These are phyloP conservation scores for Vireo altiloquus DNA, from an alignment of 2,113 vertebrate genomes.

Conservation along the genomic window DNA sequence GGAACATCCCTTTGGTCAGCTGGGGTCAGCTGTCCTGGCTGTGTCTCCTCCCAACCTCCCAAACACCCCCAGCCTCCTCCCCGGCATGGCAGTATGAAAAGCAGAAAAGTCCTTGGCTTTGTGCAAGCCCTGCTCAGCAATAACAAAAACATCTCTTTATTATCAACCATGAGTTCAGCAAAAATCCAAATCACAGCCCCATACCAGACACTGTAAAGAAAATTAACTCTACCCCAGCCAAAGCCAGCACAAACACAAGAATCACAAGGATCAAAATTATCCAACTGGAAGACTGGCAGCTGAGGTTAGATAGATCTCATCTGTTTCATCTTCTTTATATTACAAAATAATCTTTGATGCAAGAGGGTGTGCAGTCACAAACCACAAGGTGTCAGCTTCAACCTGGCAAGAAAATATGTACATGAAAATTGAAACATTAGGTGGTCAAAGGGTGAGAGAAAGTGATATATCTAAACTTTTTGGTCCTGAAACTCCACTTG, in stretches of 20 bases:
- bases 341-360: neutral
- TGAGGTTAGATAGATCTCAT: neutral
- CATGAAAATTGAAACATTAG: neutral
- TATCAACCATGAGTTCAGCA: neutral
- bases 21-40: neutral
- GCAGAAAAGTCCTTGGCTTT: neutral
- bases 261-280: neutral
- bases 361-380: neutral
- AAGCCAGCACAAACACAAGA: neutral
- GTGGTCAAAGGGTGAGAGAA: neutral
- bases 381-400: neutral
- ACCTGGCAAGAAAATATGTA: neutral
- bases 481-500: neutral
- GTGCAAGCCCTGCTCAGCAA: neutral
- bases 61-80: rapidly evolving
- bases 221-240: neutral
- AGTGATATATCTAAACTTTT: neutral
- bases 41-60: neutral
- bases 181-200: neutral
- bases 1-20: neutral
- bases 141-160: neutral
- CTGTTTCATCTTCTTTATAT: neutral
- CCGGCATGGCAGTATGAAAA: neutral
- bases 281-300: neutral
- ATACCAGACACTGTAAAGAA: neutral